Percentiles rank a stretch among this genome's conserved stretches.
These are phyloP conservation scores for Scolopax mira DNA, from an alignment of 2,113 vertebrate genomes.

Conservation along the genomic window DNA sequence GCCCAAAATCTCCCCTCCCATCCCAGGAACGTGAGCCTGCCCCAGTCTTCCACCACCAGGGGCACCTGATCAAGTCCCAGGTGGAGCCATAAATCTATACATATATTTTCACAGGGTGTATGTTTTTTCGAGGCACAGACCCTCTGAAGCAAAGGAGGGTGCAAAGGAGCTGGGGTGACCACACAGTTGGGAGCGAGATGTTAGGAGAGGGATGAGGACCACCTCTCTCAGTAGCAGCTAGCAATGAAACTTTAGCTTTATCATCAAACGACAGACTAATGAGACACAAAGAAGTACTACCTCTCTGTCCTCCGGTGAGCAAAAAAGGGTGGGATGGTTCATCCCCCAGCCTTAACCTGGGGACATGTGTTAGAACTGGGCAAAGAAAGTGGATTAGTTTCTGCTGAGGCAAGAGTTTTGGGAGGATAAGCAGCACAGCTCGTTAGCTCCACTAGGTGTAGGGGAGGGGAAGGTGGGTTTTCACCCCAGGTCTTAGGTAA, in stretches of 20 bases:
- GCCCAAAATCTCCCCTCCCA: not conserved
- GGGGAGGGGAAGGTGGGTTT: not conserved
- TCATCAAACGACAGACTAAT: not conserved
- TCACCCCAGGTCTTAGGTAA: not conserved
- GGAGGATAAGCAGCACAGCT: not conserved
- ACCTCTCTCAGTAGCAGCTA: not conserved
- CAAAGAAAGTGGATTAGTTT: conserved; percentile 32
- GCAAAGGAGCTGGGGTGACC: not conserved
- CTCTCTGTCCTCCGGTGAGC: not conserved
- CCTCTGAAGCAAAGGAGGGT: not conserved
- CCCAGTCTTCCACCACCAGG: not conserved
- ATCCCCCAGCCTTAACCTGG: not conserved
- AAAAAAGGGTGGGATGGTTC: not conserved
- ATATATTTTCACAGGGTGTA: not conserved
- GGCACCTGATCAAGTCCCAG: not conserved
- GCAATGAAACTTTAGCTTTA: not conserved
- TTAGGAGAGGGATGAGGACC: not conserved
- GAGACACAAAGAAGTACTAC: not conserved
- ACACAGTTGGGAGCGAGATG: not conserved
- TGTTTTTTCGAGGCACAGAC: not conserved
- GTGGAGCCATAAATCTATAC: rapidly evolving
- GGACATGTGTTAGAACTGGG: not conserved
- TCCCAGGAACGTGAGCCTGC: not conserved
- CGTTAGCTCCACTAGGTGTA: not conserved
- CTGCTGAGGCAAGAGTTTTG: conserved; percentile 25